A percentile compares a stretch with the other conserved stretches of the same genome.
Evolutionary conservation across 1,140 invertebrate species (phyloP).

Genomic region (Macrobrachium rosenbergii): DNA sequence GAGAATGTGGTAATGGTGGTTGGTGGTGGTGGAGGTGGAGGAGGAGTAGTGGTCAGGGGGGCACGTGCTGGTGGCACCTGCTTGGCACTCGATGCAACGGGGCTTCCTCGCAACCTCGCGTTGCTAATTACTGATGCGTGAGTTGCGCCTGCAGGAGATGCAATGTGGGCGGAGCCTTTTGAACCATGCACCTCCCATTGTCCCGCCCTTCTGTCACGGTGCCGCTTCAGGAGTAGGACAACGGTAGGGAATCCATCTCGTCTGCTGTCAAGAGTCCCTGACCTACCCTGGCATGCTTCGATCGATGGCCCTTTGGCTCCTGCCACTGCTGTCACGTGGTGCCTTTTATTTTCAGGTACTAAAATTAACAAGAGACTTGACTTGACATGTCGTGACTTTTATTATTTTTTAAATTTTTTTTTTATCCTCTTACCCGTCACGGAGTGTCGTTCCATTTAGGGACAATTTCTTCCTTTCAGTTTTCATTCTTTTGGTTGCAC

Average conservation of each 20-base stretch:
- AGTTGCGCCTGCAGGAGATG: conserved; percentile 63
- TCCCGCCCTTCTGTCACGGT: conserved; percentile 55
- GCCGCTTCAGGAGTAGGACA: conserved; percentile 46
- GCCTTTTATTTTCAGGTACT: conserved; percentile 5
- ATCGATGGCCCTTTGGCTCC: conserved; percentile 37
- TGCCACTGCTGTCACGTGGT: conserved; percentile 16
- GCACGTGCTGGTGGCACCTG: conserved; percentile 41
- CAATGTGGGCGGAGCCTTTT: conserved; percentile 58
- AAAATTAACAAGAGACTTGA: not conserved
- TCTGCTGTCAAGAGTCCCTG: conserved; percentile 32
- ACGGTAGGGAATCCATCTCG: conserved; percentile 51
- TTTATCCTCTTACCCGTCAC: not conserved
- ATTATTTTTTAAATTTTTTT: conserved; percentile 1
- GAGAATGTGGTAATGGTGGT: not conserved
- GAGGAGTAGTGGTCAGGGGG: conserved; percentile 23
- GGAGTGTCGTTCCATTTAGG: not conserved
- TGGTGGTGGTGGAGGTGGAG: not conserved
- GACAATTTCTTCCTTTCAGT: not conserved
- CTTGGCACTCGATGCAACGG: conserved; percentile 47
- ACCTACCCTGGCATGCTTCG: conserved; percentile 38
- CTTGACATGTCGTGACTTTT: not conserved
- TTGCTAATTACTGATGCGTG: conserved; percentile 64
- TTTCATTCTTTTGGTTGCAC: conserved; percentile 23
- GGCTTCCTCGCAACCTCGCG: conserved; percentile 52
- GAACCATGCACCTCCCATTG: conserved; percentile 47